Percentiles rank a stretch among this genome's conserved stretches.
These are phyloP conservation scores for Leptodactylus fuscus DNA, from an alignment of 2,113 vertebrate species.

Conservation along the genomic window DNA sequence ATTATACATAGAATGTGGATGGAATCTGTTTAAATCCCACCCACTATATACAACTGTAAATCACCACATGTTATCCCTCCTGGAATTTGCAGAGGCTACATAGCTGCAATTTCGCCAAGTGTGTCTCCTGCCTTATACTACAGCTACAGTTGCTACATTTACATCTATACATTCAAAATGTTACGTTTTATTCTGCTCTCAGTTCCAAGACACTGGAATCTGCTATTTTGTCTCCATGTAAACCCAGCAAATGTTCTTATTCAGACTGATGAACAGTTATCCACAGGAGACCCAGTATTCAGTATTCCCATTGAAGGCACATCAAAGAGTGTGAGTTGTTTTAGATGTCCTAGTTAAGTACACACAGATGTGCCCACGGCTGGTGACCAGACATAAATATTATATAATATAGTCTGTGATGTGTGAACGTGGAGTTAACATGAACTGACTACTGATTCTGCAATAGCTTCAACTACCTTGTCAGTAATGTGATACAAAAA, in stretches of 20 bases:
- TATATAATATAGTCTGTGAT: neutral
- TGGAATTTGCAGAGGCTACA: too few relatives aligned
- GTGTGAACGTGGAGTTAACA: neutral
- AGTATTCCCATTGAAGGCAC: neutral
- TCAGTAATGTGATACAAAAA: neutral
- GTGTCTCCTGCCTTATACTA: too few relatives aligned
- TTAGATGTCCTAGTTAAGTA: neutral
- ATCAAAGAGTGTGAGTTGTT: neutral
- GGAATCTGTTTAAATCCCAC: too few relatives aligned
- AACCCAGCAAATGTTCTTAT: neutral
- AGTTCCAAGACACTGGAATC: too few relatives aligned
- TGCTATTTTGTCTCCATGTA: neutral
- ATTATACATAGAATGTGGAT: too few relatives aligned
- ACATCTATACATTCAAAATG: too few relatives aligned
- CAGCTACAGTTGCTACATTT: too few relatives aligned
- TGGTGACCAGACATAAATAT: constrained; percentile 11
- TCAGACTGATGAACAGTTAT: neutral
- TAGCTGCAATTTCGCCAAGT: too few relatives aligned
- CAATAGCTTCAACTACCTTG: neutral
- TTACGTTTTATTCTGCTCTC: too few relatives aligned
- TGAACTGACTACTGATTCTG: neutral
- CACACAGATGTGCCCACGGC: neutral
- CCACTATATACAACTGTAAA: too few relatives aligned
- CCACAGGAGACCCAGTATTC: neutral
- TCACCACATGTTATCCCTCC: too few relatives aligned